Evolutionary conservation across 2,888 invertebrate species (phyloP).

Genomic region (Hermaeophaga mercurialis): DNA sequence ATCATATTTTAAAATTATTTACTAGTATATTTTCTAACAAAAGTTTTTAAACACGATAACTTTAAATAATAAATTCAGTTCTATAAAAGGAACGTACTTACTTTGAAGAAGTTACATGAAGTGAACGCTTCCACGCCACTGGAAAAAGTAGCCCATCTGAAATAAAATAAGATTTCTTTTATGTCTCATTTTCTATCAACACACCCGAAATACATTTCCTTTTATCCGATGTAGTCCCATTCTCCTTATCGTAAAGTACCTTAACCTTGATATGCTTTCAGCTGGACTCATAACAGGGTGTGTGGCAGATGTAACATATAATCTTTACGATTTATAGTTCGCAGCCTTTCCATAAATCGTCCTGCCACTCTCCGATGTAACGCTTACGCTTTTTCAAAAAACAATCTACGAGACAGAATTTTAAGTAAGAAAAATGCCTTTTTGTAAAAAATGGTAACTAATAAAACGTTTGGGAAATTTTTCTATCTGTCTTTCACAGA

Average conservation of each 20-base stretch:
- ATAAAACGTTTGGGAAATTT: too few relatives aligned
- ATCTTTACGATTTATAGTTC: constrained; percentile 18
- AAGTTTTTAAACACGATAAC: too few relatives aligned
- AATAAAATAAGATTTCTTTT: not conserved
- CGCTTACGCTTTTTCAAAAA: not conserved
- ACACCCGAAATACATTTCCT: not conserved
- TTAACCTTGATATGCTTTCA: constrained; percentile 1
- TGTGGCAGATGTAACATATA: not conserved
- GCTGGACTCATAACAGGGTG: not conserved
- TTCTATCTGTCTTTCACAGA: too few relatives aligned
- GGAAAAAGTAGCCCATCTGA: not conserved
- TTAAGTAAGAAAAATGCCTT: too few relatives aligned
- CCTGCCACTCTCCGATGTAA: constrained; percentile 11
- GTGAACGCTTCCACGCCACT: too few relatives aligned
- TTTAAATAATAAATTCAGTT: not conserved
- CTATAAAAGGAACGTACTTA: too few relatives aligned
- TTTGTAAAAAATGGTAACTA: too few relatives aligned
- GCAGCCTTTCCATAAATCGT: too few relatives aligned
- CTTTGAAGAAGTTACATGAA: too few relatives aligned
- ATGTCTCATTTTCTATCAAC: not conserved
- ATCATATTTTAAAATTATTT: too few relatives aligned
- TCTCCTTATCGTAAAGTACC: not conserved
- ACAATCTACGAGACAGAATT: too few relatives aligned
- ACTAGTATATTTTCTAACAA: too few relatives aligned
- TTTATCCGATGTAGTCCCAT: not conserved